A percentile compares a stretch with the other conserved stretches of the same genome.
These are phyloP conservation scores for Dicaeum eximium DNA, from an alignment of 2,113 vertebrate genomes.

Conservation along the genomic window DNA sequence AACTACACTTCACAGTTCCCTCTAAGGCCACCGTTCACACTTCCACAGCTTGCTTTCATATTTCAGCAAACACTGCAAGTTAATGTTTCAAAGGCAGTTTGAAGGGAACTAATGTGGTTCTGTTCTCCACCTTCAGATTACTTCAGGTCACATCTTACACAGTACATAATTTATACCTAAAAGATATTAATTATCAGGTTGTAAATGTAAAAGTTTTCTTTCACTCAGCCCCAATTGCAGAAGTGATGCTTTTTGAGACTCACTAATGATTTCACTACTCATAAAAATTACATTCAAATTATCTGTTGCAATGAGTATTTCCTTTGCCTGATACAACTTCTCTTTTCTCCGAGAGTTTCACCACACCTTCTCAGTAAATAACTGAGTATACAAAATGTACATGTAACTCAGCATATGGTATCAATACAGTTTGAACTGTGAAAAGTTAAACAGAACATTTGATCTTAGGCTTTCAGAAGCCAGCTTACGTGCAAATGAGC, in stretches of 20 bases:
- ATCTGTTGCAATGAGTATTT: conserved; percentile 6
- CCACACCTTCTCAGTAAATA: conserved; percentile 31
- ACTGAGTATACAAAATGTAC: not conserved
- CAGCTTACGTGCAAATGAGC: not conserved
- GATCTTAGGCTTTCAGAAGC: not conserved
- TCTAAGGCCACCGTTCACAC: not conserved
- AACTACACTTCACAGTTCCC: not conserved
- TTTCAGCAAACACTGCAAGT: not conserved
- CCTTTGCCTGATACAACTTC: not conserved
- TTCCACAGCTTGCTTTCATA: not conserved
- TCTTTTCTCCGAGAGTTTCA: not conserved
- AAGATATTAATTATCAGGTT: not conserved
- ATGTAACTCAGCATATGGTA: not conserved
- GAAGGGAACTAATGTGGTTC: not conserved
- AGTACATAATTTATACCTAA: not conserved
- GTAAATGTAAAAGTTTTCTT: not conserved
- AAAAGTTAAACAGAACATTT: conserved; percentile 1
- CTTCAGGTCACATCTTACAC: not conserved
- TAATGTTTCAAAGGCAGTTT: not conserved
- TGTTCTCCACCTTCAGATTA: not conserved
- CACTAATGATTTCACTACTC: not conserved
- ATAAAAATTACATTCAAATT: not conserved
- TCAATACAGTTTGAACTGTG: not conserved
- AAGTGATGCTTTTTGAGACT: not conserved
- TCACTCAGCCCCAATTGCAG: not conserved